Evolutionary conservation across 1,140 invertebrate species (phyloP), one percentile per base, ranked within the genome.

Genomic region (Bombus affinis): DNA sequence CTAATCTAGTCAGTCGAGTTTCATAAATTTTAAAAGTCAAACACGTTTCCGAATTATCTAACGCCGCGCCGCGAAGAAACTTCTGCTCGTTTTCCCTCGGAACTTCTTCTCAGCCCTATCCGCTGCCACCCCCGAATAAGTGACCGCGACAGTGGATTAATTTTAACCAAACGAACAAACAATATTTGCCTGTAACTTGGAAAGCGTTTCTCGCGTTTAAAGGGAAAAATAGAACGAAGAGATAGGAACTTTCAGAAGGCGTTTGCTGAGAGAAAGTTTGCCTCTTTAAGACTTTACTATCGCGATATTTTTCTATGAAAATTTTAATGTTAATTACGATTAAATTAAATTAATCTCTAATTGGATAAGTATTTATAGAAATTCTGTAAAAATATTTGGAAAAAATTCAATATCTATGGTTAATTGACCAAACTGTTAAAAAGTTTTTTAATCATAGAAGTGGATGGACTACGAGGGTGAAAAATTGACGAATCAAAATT

Each of bases 21-120:
- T 85, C 83, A 80, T 85, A 85, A 85, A 85, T 85, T 85, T 85
- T 80, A 85, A 85, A 85, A 85, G 83, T 85, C 83, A 85, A 85
- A 85, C 83, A 85, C 77, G 83, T 80, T 85, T 80, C 76, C 77
- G 77, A 68, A 85, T 85, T 85, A 85, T 85, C 83, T 85, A 85
- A 85, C 83, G 83, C 47, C 37, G 57, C 66, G n/a, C 12, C 74
- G 47, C 44, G 47, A 66, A 62, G 53, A 71, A 85, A 85, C 76
- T 79, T 84, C 53, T 22, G 37, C 39, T 22, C 53, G 66, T 79
- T 80, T 80, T 59, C 53, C 82, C 53, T 32, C 47, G 37, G 4
- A 72, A 71, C 42, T 84, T 71, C 47, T 22, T 35, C 42, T n/a
- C n/a, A 22, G 13, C 72, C 47, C 18, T 53, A 53, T n/a, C n/a